These are phyloP conservation scores for Harpagus bidentatus DNA, from an alignment of 2,113 vertebrate genomes.

Conservation along the genomic window DNA sequence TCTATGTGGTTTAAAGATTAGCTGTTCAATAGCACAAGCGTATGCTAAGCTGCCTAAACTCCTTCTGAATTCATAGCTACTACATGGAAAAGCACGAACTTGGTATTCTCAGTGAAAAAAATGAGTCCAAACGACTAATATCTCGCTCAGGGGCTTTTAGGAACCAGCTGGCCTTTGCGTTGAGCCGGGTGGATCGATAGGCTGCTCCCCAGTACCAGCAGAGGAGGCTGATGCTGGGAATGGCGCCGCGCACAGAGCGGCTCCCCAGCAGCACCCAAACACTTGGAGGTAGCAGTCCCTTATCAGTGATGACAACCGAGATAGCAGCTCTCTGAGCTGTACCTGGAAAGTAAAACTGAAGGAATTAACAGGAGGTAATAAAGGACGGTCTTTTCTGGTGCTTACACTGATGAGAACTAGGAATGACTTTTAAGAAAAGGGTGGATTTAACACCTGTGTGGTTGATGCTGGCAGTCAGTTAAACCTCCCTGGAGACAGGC, in stretches of 20 bases:
- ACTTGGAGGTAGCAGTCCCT: not conserved
- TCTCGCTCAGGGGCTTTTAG: not conserved
- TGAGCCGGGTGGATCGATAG: not conserved
- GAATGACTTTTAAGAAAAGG: not conserved
- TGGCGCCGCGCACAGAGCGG: rapidly evolving
- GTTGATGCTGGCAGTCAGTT: not conserved
- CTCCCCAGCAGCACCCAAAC: not conserved
- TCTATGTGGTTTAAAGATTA: not conserved
- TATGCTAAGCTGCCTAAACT: not conserved
- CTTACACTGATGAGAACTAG: not conserved
- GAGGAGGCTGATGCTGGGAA: constrained; percentile 5
- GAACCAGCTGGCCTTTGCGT: not conserved
- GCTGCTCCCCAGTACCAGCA: constrained; percentile 4
- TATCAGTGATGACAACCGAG: not conserved
- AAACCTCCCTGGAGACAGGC: not conserved
- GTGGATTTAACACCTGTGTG: not conserved
- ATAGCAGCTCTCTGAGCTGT: not conserved
- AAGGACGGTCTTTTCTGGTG: not conserved
- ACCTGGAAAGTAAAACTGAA: not conserved
- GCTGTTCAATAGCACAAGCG: not conserved
- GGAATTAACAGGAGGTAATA: not conserved
- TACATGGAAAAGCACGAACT: not conserved
- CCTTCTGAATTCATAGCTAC: not conserved
- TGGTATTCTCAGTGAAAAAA: not conserved
- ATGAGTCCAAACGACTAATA: not conserved